phyloP scores from a whole-genome alignment of 2,888 invertebrate species.

The Drosophila nr. medialis region DNA sequence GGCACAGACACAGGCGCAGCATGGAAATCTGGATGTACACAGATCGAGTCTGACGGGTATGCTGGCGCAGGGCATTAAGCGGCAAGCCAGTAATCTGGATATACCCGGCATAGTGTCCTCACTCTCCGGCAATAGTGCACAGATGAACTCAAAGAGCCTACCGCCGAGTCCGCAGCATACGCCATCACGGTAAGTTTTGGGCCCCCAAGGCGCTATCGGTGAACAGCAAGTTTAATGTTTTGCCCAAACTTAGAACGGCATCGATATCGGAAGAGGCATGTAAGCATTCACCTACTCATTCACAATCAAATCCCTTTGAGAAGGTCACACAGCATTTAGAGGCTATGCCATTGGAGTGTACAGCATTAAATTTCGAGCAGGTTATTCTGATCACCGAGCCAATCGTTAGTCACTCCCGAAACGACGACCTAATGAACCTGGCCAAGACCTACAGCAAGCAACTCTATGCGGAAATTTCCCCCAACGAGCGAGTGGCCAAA shows the following conservation, averaged over 20 bases:
- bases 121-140: constrained; percentile 75
- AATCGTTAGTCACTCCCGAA: constrained; percentile 83
- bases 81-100: constrained; percentile 88
- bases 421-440: constrained; percentile 93
- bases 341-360: constrained; percentile 73
- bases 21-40: constrained; percentile 71
- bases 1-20: constrained; percentile 13
- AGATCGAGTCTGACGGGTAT: constrained; percentile 84
- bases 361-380: constrained; percentile 78
- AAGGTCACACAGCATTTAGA: constrained; percentile 82
- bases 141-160: constrained; percentile 87
- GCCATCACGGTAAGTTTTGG: constrained; percentile 86
- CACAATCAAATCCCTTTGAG: constrained; percentile 87
- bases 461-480: constrained; percentile 90
- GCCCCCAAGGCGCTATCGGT: background rate
- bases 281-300: constrained; percentile 58
- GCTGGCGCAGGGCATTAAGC: constrained; percentile 87
- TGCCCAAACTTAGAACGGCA: constrained; percentile 86
- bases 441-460: constrained; percentile 95
- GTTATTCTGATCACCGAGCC: constrained; percentile 81
- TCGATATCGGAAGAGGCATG: constrained; percentile 86
- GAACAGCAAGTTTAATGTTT: background rate
- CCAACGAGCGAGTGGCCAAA: constrained; percentile 89
- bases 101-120: constrained; percentile 87
- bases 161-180: constrained; percentile 92